Base-by-base conservation (phyloP, 2,797 vertebrate species). In the Diplodus sargus region DNA sequence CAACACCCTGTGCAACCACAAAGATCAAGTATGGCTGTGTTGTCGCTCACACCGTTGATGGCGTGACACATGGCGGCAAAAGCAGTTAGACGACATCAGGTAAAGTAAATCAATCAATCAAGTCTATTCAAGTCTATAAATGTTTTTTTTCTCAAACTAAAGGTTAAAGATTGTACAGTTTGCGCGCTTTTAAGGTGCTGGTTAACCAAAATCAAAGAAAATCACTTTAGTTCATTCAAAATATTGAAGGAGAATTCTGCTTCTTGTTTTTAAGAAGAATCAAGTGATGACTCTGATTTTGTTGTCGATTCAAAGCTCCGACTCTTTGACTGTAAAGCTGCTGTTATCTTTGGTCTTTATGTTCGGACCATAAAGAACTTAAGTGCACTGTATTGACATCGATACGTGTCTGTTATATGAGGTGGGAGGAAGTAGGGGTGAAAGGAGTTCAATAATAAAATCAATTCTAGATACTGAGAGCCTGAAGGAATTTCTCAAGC, bases 301-400 rank as follows among this genome's bases (percentile, higher is more conserved):
- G 10, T 43, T 23, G n/a, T 14, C 8, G 13, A 22, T 34, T 16
- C n/a, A 54, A 67, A 67, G n/a, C 16, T 20, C 39, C 17, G 17
- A 59, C 5, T 18, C 12, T 30, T 17, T 69, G 17, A 25, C 47
- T 20, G 16, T 60, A 64, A 68, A 74, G 22, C 6, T 16, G 30
- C 14, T 23, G 2, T 54, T 64, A 61, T 22, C 23, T 71, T 58
- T 52, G 3, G 20, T 22, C 17, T 43, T 34, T 22, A 23, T 18
- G 25, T 47, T 9, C 51, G 25, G 57, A 57, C 69, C 30, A 57
- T 63, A 64, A 51, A 54, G 70, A 54, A 80, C 3, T 16, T 14
- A 69, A 11, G 6, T 25, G 11, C 4, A 42, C 13, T 45, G 4
- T 23, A 15, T 42, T 45, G 17, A n/a, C 16, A 54, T 49, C 7